Conservation (phyloP, 2,888 invertebrate genomes). For the Pediacus dermestoides region DNA sequence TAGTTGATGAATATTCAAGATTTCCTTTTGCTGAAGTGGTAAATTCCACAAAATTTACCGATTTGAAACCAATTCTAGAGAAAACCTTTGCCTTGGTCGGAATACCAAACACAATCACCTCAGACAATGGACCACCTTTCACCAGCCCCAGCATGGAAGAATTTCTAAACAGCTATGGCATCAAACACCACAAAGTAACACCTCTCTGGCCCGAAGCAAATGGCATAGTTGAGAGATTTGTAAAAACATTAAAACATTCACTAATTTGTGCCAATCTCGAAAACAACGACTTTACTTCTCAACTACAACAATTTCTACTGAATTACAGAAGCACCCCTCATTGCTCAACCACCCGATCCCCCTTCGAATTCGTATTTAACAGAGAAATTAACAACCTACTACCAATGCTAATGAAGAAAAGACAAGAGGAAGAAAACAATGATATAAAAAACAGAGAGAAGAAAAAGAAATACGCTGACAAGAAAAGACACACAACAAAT, state of each 20-base stretch:
- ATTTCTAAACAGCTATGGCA: constrained; percentile 9
- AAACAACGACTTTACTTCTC: constrained; percentile 8
- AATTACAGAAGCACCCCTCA: constrained; percentile 17
- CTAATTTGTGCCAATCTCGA: constrained; percentile 8
- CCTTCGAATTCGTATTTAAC: constrained; percentile 12
- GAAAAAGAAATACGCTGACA: neutral
- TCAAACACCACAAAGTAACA: constrained; percentile 20
- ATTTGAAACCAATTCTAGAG: constrained; percentile 11
- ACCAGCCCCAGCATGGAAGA: constrained; percentile 14
- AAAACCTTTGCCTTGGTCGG: constrained; percentile 14
- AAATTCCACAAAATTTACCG: constrained; percentile 13
- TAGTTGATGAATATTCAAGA: constrained; percentile 18
- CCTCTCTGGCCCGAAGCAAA: constrained; percentile 25
- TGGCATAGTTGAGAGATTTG: constrained; percentile 20
- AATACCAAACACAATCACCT: constrained; percentile 12
- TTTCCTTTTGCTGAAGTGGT: constrained; percentile 14
- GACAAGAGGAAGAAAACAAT: neutral
- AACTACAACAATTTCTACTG: constrained; percentile 13
- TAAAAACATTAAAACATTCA: constrained; percentile 12
- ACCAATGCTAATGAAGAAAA: constrained; percentile 1
- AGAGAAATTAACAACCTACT: constrained; percentile 11
- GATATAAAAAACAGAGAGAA: constrained; percentile 6
- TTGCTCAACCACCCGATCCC: constrained; percentile 8
- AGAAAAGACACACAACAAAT: too few relatives aligned
- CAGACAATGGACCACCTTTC: constrained; percentile 21